A percentile compares a stretch with the other conserved stretches of the same genome.
Evolutionary conservation across 2,888 invertebrate species (phyloP).

Genomic region (Zhuqinia jingwanae): DNA sequence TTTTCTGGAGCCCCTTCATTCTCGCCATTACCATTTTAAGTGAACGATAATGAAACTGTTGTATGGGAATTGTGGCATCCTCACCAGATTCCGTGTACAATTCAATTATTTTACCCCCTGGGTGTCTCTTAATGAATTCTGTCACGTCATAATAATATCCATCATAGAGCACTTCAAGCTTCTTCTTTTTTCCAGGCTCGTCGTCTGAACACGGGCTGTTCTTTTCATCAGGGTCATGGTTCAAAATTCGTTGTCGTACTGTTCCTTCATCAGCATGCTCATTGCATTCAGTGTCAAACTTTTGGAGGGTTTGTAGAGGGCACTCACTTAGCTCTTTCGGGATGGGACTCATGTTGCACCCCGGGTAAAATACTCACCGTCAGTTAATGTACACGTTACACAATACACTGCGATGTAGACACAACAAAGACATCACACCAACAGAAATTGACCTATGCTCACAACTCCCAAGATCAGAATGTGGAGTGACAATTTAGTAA

Average conservation of each 20-base stretch:
- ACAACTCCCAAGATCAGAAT: conserved; percentile 3
- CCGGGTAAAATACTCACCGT: too few relatives aligned
- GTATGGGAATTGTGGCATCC: conserved; percentile 74
- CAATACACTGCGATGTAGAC: too few relatives aligned
- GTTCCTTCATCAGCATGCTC: neutral
- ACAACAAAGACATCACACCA: too few relatives aligned
- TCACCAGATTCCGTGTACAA: conserved; percentile 72
- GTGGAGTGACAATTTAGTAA: neutral
- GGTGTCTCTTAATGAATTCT: conserved; percentile 66
- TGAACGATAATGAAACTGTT: conserved; percentile 74
- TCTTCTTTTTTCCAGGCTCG: conserved; percentile 50
- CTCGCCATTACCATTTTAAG: conserved; percentile 65
- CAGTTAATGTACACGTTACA: too few relatives aligned
- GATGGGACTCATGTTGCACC: conserved; percentile 43
- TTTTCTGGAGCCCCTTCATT: conserved; percentile 67
- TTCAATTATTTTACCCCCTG: conserved; percentile 75
- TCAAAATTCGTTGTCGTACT: conserved; percentile 18
- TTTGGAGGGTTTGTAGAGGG: neutral
- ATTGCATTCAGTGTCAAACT: neutral
- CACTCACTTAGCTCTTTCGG: conserved; percentile 54
- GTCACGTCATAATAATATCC: conserved; percentile 74
- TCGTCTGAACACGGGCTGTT: too few relatives aligned
- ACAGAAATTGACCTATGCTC: neutral
- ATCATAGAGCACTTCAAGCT: conserved; percentile 62
- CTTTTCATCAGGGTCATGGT: neutral